phyloP scores from a whole-genome alignment of 2,888 invertebrate species.

The Sabellastarte sp. region DNA sequence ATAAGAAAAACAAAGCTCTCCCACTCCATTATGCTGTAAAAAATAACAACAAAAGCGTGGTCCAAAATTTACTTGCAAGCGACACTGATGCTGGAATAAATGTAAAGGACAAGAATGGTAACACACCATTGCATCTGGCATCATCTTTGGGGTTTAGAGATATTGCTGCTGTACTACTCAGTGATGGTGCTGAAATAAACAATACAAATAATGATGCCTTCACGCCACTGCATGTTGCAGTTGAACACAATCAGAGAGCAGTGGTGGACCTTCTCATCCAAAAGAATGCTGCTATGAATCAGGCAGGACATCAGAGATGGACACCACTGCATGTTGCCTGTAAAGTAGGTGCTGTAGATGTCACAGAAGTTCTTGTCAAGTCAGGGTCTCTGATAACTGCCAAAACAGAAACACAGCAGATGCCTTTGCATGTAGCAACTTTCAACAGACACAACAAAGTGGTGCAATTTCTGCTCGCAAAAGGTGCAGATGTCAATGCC shows the following conservation, averaged over 20 bases:
- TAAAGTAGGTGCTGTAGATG: background rate
- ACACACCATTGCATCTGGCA: constrained; percentile 18
- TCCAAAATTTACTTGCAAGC: background rate
- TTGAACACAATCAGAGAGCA: constrained; percentile 82
- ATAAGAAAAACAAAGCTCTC: constrained; percentile 6
- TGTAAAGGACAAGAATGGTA: constrained; percentile 16
- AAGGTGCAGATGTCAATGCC: background rate
- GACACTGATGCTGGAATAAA: background rate
- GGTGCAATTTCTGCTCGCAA: background rate
- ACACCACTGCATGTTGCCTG: background rate
- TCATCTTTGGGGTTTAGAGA: background rate
- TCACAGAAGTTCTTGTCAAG: constrained; percentile 4
- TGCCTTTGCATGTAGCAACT: constrained; percentile 21
- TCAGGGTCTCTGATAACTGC: constrained; percentile 11
- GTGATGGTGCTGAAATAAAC: constrained; percentile 99
- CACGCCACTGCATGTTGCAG: constrained; percentile 97
- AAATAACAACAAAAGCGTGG: background rate
- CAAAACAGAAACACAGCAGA: constrained; percentile 18
- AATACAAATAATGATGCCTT: constrained; percentile 95
- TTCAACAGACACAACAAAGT: constrained; percentile 5
- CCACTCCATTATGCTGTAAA: background rate
- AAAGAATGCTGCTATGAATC: background rate
- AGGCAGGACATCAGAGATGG: background rate
- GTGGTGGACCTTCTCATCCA: background rate
- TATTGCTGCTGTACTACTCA: constrained; percentile 67